Evolutionary conservation across 2,888 invertebrate genomes (phyloP), one percentile per base, ranked within the genome.

Genomic region (Netelia melanura): DNA sequence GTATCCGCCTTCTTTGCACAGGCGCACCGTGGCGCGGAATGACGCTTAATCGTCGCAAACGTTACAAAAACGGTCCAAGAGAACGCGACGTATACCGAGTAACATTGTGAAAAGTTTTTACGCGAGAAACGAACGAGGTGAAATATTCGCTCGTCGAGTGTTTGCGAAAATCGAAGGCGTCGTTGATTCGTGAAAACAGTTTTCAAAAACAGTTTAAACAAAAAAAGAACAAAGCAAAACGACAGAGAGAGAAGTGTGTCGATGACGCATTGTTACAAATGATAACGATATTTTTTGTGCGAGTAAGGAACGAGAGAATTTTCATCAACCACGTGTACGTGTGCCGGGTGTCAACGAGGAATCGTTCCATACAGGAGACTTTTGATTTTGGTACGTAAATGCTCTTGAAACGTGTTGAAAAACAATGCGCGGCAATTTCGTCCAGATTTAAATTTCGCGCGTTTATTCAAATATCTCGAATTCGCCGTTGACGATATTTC

Each of bases 391-490:
- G 48, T 48, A 48, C 48, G 48, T 48, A 14, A 48, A 11, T 48
- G 8, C n/a, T 25, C n/a, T 74, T 14, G 38, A 30, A n/a, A 10
- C 21, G 3, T 30, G 23, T 38, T 3, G 21, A 11, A 17, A 10
- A 43, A 48, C 25, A 70, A 70, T 61, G 52, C 21, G 61, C 68
- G 70, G 44, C 30, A 78, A 68, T 52, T 52, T 1, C 10, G 10
- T 58, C 1, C 1, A 44, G 17, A 48, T 78, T 78, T 23, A 61
- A 78, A 70, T 62, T 70, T 61, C 78, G 52, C 78, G 78, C 43
- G 58, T 25, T 67, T 67, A 43, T 43, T 56, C 38, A n/a, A 54
- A 43, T 25, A 1, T 1, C 17, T 8, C 1, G 5, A 58, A 58
- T 1, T 17, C 17, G 58, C 9, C 6, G 23, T 58, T 58, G 3